phyloP scores from a whole-genome alignment of 2,888 invertebrate genomes.

The Gnatocerus cornutus region DNA sequence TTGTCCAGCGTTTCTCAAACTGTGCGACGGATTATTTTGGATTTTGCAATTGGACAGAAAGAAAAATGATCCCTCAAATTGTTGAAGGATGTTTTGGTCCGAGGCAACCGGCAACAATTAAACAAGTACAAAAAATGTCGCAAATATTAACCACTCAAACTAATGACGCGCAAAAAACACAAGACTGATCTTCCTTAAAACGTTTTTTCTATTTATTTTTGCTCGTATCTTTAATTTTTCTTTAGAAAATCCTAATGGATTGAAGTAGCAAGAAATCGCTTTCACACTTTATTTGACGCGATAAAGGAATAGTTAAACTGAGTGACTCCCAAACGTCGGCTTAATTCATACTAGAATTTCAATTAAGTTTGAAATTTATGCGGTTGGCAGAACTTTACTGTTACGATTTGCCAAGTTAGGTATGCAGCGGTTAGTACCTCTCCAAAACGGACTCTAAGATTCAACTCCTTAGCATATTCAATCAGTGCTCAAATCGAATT shows the following conservation, averaged over 20 bases:
- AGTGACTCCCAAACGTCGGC: constrained; percentile 14
- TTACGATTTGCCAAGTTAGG: constrained; percentile 11
- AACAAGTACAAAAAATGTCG: too few species aligned
- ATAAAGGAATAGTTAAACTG: constrained; percentile 21
- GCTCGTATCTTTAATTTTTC: neutral
- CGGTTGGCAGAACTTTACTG: constrained; percentile 19
- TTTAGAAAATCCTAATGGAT: constrained; percentile 23
- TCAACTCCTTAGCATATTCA: neutral
- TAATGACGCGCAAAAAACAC: constrained; percentile 4
- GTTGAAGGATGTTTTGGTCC: too few species aligned
- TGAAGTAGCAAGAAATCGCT: constrained; percentile 20
- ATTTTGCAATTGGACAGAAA: too few species aligned
- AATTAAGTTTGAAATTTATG: constrained; percentile 33
- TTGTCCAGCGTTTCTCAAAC: too few species aligned
- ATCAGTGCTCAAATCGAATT: too few species aligned
- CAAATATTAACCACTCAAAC: constrained; percentile 9
- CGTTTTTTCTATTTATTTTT: constrained; percentile 1
- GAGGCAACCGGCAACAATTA: too few species aligned
- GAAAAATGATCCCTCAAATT: too few species aligned
- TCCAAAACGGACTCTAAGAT: neutral
- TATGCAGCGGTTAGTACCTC: neutral
- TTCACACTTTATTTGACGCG: constrained; percentile 20
- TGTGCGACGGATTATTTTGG: too few species aligned
- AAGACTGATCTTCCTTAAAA: neutral
- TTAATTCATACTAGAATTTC: constrained; percentile 30